Percentiles rank a stretch among this genome's conserved stretches.
Conservation (phyloP, 2,797 vertebrate genomes). For the Alauda arvensis region DNA sequence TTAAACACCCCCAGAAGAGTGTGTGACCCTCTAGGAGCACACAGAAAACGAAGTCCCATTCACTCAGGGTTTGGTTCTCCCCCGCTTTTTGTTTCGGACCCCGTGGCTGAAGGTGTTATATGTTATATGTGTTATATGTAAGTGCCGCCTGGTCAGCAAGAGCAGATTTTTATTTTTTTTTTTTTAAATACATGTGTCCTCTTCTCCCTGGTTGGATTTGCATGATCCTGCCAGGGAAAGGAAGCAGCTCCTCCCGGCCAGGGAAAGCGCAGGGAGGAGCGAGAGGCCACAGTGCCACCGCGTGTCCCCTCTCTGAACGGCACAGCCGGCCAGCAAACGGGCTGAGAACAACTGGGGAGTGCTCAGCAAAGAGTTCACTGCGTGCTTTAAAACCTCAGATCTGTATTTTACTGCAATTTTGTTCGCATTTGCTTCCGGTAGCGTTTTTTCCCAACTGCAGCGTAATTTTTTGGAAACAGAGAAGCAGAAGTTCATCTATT, state of each 20-base stretch:
- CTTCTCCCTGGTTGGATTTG: not conserved
- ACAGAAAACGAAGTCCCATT: fast-evolving
- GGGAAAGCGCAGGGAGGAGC: not conserved
- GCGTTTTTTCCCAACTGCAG: fast-evolving
- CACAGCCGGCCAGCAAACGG: fast-evolving
- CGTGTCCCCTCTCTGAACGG: not conserved
- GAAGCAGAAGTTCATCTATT: not conserved
- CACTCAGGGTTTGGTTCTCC: not conserved
- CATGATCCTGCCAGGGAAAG: fast-evolving
- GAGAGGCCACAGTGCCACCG: conserved; percentile 15
- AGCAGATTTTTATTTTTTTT: not conserved
- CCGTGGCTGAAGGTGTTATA: not conserved
- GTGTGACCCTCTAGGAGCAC: not conserved
- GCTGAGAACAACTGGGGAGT: fast-evolving
- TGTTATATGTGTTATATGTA: not conserved
- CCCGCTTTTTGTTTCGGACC: not conserved
- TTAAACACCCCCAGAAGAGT: not conserved
- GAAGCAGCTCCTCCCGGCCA: fast-evolving
- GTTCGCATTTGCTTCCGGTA: not conserved
- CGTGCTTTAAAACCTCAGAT: fast-evolving
- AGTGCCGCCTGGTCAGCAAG: not conserved
- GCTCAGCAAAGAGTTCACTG: not conserved
- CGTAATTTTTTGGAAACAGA: not conserved
- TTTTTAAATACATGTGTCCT: no score
- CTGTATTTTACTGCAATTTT: not conserved